Percentiles rank a stretch among this genome's conserved stretches.
Conservation (phyloP, 2,888 invertebrate genomes). For the Monochamus alternatus region DNA sequence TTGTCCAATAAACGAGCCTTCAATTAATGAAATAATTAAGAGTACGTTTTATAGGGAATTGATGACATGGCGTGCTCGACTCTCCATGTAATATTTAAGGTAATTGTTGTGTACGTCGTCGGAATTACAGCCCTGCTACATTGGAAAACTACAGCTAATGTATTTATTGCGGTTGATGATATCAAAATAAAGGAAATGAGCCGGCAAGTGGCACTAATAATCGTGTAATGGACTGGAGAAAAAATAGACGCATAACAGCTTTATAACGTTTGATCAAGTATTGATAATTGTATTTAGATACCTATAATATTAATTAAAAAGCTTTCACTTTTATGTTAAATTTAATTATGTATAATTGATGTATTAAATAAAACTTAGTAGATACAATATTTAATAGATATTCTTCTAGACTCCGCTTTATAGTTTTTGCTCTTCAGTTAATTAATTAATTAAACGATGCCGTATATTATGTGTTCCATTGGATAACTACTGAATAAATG, state of each 20-base stretch:
- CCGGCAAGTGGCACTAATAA: constrained; percentile 9
- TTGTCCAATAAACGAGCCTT: constrained; percentile 61
- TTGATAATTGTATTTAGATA: constrained; percentile 7
- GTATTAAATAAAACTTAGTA: no score
- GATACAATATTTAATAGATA: no score
- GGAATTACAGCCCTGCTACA: constrained; percentile 35
- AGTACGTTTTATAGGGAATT: constrained; percentile 59
- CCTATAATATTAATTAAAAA: no score
- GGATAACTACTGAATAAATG: no score
- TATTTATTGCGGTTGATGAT: constrained; percentile 42
- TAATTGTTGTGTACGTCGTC: constrained; percentile 55
- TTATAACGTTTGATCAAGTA: constrained; percentile 24
- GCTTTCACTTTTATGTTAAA: no score
- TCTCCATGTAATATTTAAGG: constrained; percentile 55
- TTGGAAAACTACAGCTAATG: constrained; percentile 40
- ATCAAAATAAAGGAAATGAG: constrained; percentile 36
- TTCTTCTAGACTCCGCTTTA: no score
- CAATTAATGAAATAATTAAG: constrained; percentile 63
- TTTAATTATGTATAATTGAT: no score
- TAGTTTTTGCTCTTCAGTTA: no score
- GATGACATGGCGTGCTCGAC: constrained; percentile 56
- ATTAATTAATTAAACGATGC: no score
- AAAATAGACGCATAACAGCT: constrained; percentile 3
- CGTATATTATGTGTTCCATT: no score
- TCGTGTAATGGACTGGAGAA: constrained; percentile 9